phyloP scores from a whole-genome alignment of 2,113 vertebrate species.

The Nycticebus coucang region DNA sequence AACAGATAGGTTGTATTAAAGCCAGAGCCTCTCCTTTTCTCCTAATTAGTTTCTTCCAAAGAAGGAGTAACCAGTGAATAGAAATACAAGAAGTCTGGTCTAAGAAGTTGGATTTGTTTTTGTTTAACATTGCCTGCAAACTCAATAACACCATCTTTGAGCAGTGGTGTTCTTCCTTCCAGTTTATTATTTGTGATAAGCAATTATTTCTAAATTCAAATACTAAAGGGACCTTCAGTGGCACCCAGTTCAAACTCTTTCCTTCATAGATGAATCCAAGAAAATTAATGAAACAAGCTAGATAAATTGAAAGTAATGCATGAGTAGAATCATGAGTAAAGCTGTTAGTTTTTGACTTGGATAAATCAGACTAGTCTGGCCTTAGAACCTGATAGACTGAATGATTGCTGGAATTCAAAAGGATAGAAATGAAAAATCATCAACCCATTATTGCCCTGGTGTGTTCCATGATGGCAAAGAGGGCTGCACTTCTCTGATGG shows the following conservation, averaged over 20 bases:
- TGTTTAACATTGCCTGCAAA: neutral
- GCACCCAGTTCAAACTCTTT: neutral
- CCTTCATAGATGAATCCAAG: neutral
- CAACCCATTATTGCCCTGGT: neutral
- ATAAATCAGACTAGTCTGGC: neutral
- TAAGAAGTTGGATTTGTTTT: neutral
- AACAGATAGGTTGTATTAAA: neutral
- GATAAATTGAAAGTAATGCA: neutral
- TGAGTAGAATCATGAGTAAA: neutral
- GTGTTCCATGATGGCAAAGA: neutral
- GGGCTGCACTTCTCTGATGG: neutral
- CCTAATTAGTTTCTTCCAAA: neutral
- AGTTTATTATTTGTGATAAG: neutral
- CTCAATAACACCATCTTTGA: neutral
- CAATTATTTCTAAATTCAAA: neutral
- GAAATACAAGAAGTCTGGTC: neutral
- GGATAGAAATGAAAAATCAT: neutral
- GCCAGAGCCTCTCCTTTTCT: neutral
- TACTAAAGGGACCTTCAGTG: neutral
- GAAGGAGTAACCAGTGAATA: neutral
- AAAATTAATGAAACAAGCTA: neutral
- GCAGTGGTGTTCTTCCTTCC: neutral
- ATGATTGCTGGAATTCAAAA: conserved; percentile 15
- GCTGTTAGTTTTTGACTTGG: neutral
- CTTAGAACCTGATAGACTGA: neutral